Evolutionary conservation across 2,113 vertebrate genomes (phyloP).

Genomic region (Oryzias woworae): DNA sequence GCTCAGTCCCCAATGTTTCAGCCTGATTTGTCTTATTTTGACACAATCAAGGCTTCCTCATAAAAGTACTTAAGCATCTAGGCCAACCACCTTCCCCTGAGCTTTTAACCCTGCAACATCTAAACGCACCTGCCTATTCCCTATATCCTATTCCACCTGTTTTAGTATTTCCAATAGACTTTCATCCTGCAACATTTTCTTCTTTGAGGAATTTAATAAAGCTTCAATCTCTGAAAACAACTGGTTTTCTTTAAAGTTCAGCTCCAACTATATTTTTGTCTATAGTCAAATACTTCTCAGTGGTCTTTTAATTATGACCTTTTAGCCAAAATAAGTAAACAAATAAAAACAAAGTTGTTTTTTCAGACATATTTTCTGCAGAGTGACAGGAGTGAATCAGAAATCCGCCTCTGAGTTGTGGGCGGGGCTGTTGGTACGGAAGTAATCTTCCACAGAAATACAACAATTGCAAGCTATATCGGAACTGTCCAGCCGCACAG

Average conservation of each 20-base stretch:
- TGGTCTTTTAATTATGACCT: no score
- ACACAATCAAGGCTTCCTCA: not conserved
- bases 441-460: no score
- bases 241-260: not conserved
- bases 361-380: no score
- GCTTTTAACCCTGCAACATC: constrained; percentile 9
- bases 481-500: no score
- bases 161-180: not conserved
- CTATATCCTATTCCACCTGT: not conserved
- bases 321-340: no score
- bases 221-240: not conserved
- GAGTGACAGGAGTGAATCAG: no score
- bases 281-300: no score
- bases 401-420: no score
- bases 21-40: not conserved
- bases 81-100: constrained; percentile 7
- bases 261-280: constrained; percentile 7
- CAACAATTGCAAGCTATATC: no score
- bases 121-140: not conserved
- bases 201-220: not conserved
- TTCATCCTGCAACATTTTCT: not conserved
- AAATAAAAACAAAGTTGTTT: no score
- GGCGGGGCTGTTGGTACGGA: no score
- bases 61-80: not conserved
- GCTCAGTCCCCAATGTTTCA: constrained; percentile 5